Evolutionary conservation across 2,888 invertebrate species (phyloP).

Genomic region (Drosophila mercatorum): DNA sequence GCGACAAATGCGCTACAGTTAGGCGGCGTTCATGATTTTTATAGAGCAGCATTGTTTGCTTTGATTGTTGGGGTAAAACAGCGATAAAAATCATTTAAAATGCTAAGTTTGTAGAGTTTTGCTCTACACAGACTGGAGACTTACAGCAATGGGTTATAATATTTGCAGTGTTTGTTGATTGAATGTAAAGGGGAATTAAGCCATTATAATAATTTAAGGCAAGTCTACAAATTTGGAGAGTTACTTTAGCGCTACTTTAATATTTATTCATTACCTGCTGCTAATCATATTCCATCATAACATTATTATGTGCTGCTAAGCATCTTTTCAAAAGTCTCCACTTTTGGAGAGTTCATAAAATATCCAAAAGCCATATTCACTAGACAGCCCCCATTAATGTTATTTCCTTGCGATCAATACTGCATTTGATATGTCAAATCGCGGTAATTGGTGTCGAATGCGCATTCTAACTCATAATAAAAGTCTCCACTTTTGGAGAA

Average conservation of each 20-base stretch:
- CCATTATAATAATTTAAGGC: not conserved
- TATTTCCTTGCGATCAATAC: not conserved
- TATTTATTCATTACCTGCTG: not conserved
- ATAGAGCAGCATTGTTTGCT: conserved; percentile 19
- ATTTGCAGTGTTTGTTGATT: too few species aligned
- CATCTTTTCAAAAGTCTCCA: not conserved
- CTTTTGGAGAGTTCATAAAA: conserved; percentile 12
- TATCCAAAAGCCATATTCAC: not conserved
- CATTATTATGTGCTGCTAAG: accelerated
- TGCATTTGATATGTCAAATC: not conserved
- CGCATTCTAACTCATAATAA: not conserved
- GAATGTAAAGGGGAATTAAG: not conserved
- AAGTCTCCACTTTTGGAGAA: conserved; percentile 18
- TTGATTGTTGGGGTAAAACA: not conserved
- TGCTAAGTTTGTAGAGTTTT: conserved; percentile 6
- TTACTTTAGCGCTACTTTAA: not conserved
- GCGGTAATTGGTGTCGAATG: not conserved
- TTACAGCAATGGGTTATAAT: not conserved
- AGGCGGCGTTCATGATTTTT: conserved; percentile 28
- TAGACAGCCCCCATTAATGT: too few species aligned
- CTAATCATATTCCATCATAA: not conserved
- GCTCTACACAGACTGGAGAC: conserved; percentile 3
- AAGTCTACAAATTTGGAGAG: conserved; percentile 34
- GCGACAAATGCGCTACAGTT: conserved; percentile 66
- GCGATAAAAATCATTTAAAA: conserved; percentile 1